Evolutionary conservation across 2,888 invertebrate species (phyloP), one percentile per base, ranked within the genome.

Genomic region (Lepidochitona cinerea): DNA sequence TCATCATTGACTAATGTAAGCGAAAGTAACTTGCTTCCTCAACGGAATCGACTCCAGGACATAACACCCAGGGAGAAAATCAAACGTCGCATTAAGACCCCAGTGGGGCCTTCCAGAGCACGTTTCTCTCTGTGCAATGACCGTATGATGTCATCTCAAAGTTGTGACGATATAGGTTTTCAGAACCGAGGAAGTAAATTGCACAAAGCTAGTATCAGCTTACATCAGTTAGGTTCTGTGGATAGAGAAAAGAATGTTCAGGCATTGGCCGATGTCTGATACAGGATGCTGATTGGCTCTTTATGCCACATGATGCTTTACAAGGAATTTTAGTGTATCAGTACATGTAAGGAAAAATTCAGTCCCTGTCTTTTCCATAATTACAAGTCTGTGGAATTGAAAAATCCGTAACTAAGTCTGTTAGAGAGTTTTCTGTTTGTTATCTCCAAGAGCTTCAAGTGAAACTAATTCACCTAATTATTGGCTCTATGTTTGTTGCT

Each of bases 71-170:
- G 77, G 23, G 83, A 85, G 37, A 86, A 85, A 69, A 86, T 87
- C 18, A 83, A 83, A 68, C 73, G 79, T 6, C 78, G 86, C 12
- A 80, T 84, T 52, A 87, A 87, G 77, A 87, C 86, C 0, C 87
- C 87, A 5, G 73, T 84, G 33, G 74, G 72, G 1, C 75, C 83
- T 32, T 85, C 87, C 74, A 82, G 85, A 41, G 86, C 83, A 1
- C 91, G 97, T 79, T 93, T 97, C 83, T 96, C 96, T 65, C 91
- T 97, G 29, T 96, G 96, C 85, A 96, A 96, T 84, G 97, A 97
- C 88, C 93, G 96, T 59, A 96, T 96, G 93, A 96, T 97, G 96
- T 78, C 75, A 26, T 66, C 71, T 59, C 78, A 74, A 71, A 78
- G 77, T 37, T 71, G 59, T 59, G 71, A 80, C 64, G 68, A 74